These are phyloP conservation scores for Mionectes olivaceus DNA, from an alignment of 2,797 vertebrate genomes.

Conservation along the genomic window DNA sequence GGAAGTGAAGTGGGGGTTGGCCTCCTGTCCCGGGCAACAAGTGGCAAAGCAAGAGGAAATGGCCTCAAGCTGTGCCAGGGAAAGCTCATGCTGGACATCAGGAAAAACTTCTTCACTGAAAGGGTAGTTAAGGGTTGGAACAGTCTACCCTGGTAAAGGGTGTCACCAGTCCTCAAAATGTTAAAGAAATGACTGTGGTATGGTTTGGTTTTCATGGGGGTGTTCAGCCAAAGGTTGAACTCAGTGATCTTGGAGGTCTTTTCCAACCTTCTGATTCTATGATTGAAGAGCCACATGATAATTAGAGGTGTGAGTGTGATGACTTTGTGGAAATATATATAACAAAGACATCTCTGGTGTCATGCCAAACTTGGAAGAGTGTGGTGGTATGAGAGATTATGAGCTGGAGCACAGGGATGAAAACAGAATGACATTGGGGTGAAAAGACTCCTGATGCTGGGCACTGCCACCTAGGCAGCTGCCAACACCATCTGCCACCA, in stretches of 20 bases:
- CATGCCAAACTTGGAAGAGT: neutral
- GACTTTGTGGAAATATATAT: neutral
- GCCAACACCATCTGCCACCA: neutral
- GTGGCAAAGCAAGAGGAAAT: neutral
- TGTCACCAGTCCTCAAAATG: neutral
- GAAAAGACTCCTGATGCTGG: neutral
- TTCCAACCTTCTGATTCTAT: neutral
- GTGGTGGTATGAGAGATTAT: neutral
- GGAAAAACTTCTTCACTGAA: neutral
- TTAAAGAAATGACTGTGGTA: neutral
- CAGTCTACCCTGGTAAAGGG: neutral
- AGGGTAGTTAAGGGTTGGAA: neutral
- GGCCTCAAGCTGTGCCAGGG: neutral
- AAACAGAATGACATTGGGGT: neutral
- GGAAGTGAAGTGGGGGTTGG: neutral
- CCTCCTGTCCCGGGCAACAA: neutral
- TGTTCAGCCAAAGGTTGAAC: neutral
- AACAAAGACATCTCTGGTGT: neutral
- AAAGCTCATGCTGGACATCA: neutral
- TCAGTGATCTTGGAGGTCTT: accelerated
- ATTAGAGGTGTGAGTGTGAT: neutral
- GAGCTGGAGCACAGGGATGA: neutral
- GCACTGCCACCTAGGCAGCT: neutral
- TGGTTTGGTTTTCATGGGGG: neutral
- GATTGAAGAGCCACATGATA: neutral